Evolutionary conservation across 2,888 invertebrate genomes (phyloP), one percentile per base, ranked within the genome.

Genomic region (Ophion slaviceki): DNA sequence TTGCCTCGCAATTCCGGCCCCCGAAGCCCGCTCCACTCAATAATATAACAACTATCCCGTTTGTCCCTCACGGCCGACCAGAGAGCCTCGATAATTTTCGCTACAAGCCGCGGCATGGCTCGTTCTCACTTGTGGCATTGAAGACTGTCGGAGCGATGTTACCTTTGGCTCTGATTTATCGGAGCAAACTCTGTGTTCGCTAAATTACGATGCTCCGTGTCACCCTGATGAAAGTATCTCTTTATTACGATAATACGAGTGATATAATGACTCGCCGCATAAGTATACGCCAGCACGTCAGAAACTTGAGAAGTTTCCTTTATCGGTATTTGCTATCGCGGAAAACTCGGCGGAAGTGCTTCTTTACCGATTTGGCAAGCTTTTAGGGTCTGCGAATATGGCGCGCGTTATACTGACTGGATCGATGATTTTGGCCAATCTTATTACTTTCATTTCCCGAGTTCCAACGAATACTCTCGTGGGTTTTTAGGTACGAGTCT

Each of bases 1-100:
- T 80, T 80, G 72, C 68, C 70, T 82, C 67, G 77, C 62, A 66
- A 83, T 80, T 86, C 72, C 80, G 40, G 14, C 7, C 62, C 2
- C 40, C 3, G 20, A 45, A 47, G 32, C 40, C 32, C 8, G 53
- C 32, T 53, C 20, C 67, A 32, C 64, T 76, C 53, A 28, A 64
- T 76, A 53, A 76, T 75, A 75, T 36, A 76, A 76, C 76, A 76
- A 77, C 66, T 67, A 47, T 67, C 53, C 57, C n/a, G 67, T 67
- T 77, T 36, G 77, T 67, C 67, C 36, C 36, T 47, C 24, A 57
- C 67, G 36, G 67, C 36, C 40, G 3, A 67, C 57, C 53, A 77
- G 66, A 77, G 57, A 40, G 57, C 57, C 67, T 24, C 57, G 77
- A 77, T 77, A 77, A 77, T 77, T 77, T 77, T 40, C n/a, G 20